These are phyloP conservation scores for Polyodon spathula DNA, from an alignment of 2,113 vertebrate species.

Conservation along the genomic window DNA sequence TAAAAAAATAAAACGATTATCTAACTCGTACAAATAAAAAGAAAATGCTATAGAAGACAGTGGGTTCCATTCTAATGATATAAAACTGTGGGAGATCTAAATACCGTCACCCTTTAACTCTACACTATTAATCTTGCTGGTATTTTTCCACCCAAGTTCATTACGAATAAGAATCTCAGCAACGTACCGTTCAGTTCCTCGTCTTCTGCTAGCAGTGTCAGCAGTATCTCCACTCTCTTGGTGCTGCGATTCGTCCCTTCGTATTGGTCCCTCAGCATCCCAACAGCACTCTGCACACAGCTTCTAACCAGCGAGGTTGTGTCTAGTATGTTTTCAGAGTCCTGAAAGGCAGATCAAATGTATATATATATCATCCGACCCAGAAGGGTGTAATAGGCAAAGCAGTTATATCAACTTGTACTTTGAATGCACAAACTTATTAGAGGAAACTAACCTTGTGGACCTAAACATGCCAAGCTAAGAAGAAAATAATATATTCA, in stretches of 20 bases:
- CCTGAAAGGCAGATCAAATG: constrained; percentile 15
- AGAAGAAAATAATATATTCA: too few relatives aligned
- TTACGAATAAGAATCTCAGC: background rate
- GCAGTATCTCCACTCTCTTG: constrained; percentile 69
- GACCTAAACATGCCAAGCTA: too few relatives aligned
- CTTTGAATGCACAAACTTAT: too few relatives aligned
- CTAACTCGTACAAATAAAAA: background rate
- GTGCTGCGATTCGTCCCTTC: constrained; percentile 53
- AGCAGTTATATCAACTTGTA: too few relatives aligned
- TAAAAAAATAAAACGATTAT: background rate
- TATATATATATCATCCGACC: too few relatives aligned
- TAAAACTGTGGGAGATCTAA: too few relatives aligned
- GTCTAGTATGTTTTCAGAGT: constrained; percentile 55
- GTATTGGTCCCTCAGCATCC: constrained; percentile 69
- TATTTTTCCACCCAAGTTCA: too few relatives aligned
- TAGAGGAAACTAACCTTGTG: too few relatives aligned
- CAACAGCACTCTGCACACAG: constrained; percentile 82
- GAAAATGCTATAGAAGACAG: background rate
- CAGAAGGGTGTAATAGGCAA: too few relatives aligned
- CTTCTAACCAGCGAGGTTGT: constrained; percentile 72
- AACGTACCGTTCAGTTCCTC: constrained; percentile 48
- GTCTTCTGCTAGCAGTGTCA: constrained; percentile 60
- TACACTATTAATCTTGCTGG: too few relatives aligned
- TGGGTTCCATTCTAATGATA: too few relatives aligned
- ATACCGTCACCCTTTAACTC: too few relatives aligned